phyloP scores from a whole-genome alignment of 2,888 invertebrate species.

The Pasiphila rectangulata region DNA sequence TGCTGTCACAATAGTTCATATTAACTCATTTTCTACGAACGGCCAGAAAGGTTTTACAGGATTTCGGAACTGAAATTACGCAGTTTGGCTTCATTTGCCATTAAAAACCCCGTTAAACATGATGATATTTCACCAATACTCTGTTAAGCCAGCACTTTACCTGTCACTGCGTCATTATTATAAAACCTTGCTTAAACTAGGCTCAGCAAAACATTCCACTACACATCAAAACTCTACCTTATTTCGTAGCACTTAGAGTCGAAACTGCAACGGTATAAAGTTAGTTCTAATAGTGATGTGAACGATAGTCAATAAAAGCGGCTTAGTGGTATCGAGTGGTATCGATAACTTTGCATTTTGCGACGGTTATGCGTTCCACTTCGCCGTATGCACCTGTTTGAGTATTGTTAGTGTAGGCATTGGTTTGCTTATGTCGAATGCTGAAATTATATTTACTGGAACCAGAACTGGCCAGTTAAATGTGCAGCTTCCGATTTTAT shows the following conservation, averaged over 20 bases:
- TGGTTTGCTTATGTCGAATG: conserved; percentile 1
- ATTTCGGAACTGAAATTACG: too few species aligned
- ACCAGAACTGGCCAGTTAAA: not conserved
- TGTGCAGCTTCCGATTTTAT: not conserved
- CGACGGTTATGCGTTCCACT: conserved; percentile 69
- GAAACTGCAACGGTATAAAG: conserved; percentile 40
- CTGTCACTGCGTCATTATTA: conserved; percentile 67
- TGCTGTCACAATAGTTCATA: too few species aligned
- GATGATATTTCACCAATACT: conserved; percentile 3
- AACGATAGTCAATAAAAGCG: conserved; percentile 67
- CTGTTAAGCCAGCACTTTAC: conserved; percentile 36
- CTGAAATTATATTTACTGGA: conserved; percentile 13
- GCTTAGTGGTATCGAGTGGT: conserved; percentile 57
- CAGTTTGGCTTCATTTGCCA: not conserved
- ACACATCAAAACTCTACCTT: conserved; percentile 34
- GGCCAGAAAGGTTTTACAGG: too few species aligned
- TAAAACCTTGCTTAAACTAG: conserved; percentile 54
- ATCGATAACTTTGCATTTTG: conserved; percentile 77
- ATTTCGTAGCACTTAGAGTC: conserved; percentile 30
- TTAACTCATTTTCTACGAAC: too few species aligned
- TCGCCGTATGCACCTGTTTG: conserved; percentile 61
- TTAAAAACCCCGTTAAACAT: not conserved
- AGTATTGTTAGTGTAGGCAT: conserved; percentile 29
- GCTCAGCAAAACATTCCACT: conserved; percentile 44
- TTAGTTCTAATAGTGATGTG: conserved; percentile 54